phyloP scores from a whole-genome alignment of 2,888 invertebrate species.

The Capitulum mitella region DNA sequence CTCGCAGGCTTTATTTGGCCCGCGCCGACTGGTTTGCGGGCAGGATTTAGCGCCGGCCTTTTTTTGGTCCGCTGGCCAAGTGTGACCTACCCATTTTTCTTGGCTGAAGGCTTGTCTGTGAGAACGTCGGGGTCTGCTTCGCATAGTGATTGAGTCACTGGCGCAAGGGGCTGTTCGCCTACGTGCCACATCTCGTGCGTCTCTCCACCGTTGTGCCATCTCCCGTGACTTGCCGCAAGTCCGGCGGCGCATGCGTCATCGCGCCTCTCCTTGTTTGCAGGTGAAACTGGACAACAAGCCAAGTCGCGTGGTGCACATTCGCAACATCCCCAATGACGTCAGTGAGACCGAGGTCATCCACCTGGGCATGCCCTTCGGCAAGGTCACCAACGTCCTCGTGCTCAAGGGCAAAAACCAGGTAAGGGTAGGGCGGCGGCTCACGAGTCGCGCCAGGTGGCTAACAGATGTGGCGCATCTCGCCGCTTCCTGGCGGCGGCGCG shows the following conservation, averaged over 20 bases:
- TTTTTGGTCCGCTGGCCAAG: no score
- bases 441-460: neutral
- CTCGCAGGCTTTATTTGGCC: no score
- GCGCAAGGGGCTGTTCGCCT: no score
- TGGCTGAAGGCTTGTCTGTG: no score
- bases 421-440: neutral
- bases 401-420: conserved; percentile 94
- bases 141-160: no score
- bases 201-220: no score
- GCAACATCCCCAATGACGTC: conserved; percentile 97
- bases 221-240: no score
- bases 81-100: no score
- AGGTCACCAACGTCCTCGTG: conserved; percentile 95
- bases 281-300: conserved; percentile 75
- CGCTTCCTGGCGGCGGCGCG: neutral
- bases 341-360: conserved; percentile 96
- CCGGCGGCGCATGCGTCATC: neutral
- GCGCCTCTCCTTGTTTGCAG: conserved; percentile 45
- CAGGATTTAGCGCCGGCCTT: no score
- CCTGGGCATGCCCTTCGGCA: conserved; percentile 92
- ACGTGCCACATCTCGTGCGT: no score
- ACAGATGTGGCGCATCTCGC: neutral
- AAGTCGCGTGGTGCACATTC: conserved; percentile 93
- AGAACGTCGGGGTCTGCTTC: no score
- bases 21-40: no score